phyloP scores from a whole-genome alignment of 2,888 invertebrate genomes.

The Andrena bicolor region DNA sequence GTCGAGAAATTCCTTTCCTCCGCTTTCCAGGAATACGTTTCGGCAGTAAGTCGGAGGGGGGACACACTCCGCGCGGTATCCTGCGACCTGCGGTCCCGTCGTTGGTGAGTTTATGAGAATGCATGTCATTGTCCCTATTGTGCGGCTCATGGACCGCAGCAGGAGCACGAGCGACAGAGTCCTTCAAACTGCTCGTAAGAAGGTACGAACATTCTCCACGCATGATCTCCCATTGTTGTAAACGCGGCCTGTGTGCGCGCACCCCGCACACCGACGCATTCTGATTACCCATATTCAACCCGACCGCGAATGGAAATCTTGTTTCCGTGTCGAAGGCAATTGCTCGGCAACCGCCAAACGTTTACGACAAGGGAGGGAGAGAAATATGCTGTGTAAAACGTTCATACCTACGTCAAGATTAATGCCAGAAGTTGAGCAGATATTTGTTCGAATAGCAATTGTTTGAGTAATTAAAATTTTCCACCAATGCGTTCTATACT shows the following conservation, averaged over 20 bases:
- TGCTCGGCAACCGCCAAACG: conserved; percentile 17
- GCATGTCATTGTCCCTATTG: conserved; percentile 73
- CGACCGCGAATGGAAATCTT: not conserved
- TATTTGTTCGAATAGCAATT: not conserved
- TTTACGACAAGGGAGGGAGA: not conserved
- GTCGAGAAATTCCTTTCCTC: conserved; percentile 40
- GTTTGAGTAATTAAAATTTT: not conserved
- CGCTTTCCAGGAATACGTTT: conserved; percentile 56
- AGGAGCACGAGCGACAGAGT: conserved; percentile 41
- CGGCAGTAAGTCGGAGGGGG: conserved; percentile 46
- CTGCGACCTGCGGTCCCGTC: conserved; percentile 59
- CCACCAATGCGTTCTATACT: too few relatives aligned
- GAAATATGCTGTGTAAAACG: not conserved
- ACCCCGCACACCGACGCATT: not conserved
- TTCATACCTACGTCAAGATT: not conserved
- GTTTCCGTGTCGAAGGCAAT: conserved; percentile 5
- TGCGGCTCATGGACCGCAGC: conserved; percentile 52
- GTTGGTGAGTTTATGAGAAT: conserved; percentile 68
- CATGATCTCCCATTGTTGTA: conserved; percentile 66
- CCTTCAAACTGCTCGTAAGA: conserved; percentile 54
- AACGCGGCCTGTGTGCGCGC: conserved; percentile 1
- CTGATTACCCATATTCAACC: conserved; percentile 33
- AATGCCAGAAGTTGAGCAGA: not conserved
- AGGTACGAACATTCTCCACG: conserved; percentile 55
- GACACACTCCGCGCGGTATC: conserved; percentile 34